Base-by-base conservation (phyloP, 92 coral and sea anemone genomes). In the Phenganax marumi region DNA sequence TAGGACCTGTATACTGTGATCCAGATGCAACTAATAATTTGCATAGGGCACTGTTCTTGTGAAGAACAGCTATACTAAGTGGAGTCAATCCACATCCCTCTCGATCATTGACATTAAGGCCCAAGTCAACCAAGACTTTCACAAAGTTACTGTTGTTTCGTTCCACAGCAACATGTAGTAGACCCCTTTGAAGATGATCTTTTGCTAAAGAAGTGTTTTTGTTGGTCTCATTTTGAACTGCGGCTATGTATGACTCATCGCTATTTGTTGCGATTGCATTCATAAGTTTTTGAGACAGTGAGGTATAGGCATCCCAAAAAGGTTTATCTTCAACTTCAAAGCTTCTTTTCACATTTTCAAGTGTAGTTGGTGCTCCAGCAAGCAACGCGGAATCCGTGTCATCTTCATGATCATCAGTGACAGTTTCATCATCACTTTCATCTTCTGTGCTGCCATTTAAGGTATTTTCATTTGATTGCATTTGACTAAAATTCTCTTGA, bases 51-150 rank as follows among this genome's bases (percentile, higher is more conserved):
- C 0, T 69, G 79, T 85, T 79, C 80, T 70, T 85, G 19, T 22
- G 0, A 10, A 56, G 46, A 47, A 79, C 88, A 48, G 88, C 88
- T 54, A 79, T 79, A 71, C 80, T 79, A 8, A 85, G 14, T 6
- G 89, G 86, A 6, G 89, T 86, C 2, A 81, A 48, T 19, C 86
- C 86, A 81, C 89, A 86, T 1, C 89, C 85, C 52, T 86, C 85
- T 71, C 89, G 73, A 13, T 8, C 21, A 52, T 86, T 86, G 0
- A 81, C 85, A 48, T 73, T 75, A 10, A 80, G 68, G 18, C 89
- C 89, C 56, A 86, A 52, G 75, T 81, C 82, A 18, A 73, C 82
- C 18, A 86, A 68, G 80, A 69, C 80, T 50, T 81, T 80, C 4
- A 79, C 85, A 73, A 86, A 39, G 33, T 11, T 80, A 7, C 43